Conservation (phyloP, 1,140 invertebrate species). For the Bombus confusus region DNA sequence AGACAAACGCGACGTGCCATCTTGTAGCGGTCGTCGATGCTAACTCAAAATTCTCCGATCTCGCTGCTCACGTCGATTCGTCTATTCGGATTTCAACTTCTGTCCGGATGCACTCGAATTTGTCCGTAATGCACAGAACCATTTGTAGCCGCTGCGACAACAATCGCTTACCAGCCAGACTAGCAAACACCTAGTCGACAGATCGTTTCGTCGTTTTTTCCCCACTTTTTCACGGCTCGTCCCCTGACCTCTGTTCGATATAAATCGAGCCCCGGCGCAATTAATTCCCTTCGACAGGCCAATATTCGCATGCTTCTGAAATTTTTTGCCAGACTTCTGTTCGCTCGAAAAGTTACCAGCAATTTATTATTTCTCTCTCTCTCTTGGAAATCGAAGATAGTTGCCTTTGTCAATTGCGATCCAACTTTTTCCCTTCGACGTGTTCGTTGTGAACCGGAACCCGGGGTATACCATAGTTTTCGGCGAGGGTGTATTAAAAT, state of each 20-base stretch:
- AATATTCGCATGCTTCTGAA: neutral
- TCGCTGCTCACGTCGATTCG: neutral
- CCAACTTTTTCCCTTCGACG: fast-evolving
- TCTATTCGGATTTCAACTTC: neutral
- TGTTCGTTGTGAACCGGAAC: too few relatives aligned
- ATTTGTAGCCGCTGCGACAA: neutral
- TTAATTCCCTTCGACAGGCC: neutral
- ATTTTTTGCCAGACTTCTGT: neutral
- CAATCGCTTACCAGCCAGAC: neutral
- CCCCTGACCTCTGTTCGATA: neutral
- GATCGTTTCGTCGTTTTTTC: neutral
- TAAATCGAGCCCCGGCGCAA: neutral
- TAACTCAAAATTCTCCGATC: neutral
- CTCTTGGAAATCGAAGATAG: neutral
- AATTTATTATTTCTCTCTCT: neutral
- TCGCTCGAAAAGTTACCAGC: neutral
- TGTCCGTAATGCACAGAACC: neutral
- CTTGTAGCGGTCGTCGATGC: too few relatives aligned
- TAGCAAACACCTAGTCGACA: neutral
- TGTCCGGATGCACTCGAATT: neutral
- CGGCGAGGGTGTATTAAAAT: too few relatives aligned
- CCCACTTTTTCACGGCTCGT: neutral
- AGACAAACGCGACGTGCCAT: too few relatives aligned
- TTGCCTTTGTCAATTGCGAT: neutral
- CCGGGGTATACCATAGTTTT: too few relatives aligned